Evolutionary conservation across 2,113 vertebrate species (phyloP).

Genomic region (Microtus oregoni): DNA sequence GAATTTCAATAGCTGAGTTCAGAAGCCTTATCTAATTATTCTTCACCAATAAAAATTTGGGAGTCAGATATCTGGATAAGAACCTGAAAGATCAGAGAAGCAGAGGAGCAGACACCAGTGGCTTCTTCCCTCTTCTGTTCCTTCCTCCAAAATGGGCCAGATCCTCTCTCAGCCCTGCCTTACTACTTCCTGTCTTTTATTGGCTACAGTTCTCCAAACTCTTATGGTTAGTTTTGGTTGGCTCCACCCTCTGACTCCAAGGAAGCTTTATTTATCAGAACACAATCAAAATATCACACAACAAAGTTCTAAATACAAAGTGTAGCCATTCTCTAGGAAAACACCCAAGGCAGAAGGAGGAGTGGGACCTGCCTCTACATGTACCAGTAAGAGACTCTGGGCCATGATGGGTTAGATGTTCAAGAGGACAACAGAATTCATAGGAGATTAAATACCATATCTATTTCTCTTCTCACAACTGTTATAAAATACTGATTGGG

Average conservation of each 20-base stretch:
- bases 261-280: background rate
- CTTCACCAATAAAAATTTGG: background rate
- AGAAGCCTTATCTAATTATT: background rate
- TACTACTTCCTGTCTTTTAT: background rate
- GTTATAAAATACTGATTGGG: background rate
- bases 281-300: background rate
- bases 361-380: background rate
- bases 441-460: background rate
- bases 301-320: background rate
- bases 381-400: background rate
- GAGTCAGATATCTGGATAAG: background rate
- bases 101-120: background rate
- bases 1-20: slow-evolving; percentile 22
- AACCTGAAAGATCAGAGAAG: background rate
- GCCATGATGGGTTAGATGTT: background rate
- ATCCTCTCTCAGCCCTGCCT: background rate
- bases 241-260: background rate
- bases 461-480: background rate
- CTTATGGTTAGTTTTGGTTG: background rate
- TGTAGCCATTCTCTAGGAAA: background rate
- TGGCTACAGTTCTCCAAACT: background rate
- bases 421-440: slow-evolving; percentile 5
- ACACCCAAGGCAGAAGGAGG: background rate
- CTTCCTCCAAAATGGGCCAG: background rate
- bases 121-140: background rate